Evolutionary conservation across 2,797 vertebrate species (phyloP).

Genomic region (Neosalanx taihuensis): DNA sequence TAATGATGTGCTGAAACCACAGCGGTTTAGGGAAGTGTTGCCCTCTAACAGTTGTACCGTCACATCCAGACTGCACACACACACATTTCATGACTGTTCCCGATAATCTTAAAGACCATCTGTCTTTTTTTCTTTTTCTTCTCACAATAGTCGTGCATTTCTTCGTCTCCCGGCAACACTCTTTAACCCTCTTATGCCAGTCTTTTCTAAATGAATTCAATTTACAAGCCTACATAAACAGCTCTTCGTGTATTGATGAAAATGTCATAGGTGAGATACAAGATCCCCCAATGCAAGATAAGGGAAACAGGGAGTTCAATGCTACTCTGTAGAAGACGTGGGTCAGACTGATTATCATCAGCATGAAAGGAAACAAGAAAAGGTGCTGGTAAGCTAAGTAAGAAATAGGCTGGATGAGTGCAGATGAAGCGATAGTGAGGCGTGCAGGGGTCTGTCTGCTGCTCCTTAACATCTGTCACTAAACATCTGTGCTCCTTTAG

Average conservation of each 20-base stretch:
- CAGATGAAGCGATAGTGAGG: conserved; percentile 58
- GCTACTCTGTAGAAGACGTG: conserved; percentile 41
- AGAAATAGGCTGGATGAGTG: conserved; percentile 35
- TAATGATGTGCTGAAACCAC: conserved; percentile 74
- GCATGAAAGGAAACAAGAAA: conserved; percentile 50
- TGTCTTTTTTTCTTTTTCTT: neutral
- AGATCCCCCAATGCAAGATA: neutral
- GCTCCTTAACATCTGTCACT: conserved; percentile 35
- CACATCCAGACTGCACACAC: neutral
- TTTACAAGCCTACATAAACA: neutral
- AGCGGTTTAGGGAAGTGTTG: conserved; percentile 54
- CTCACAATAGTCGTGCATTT: neutral
- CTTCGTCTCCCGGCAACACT: neutral
- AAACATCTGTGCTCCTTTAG: too few relatives aligned
- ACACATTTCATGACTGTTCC: neutral
- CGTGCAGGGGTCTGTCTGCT: conserved; percentile 49
- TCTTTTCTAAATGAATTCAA: neutral
- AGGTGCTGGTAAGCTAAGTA: conserved; percentile 61
- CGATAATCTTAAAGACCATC: neutral
- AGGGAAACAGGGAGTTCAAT: conserved; percentile 36
- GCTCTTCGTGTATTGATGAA: neutral
- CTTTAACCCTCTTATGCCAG: neutral
- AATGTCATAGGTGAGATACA: neutral
- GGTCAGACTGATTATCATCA: conserved; percentile 57
- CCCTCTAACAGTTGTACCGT: neutral